These are phyloP conservation scores for Stomorhina lunata DNA, from an alignment of 2,888 invertebrate genomes.

Conservation along the genomic window DNA sequence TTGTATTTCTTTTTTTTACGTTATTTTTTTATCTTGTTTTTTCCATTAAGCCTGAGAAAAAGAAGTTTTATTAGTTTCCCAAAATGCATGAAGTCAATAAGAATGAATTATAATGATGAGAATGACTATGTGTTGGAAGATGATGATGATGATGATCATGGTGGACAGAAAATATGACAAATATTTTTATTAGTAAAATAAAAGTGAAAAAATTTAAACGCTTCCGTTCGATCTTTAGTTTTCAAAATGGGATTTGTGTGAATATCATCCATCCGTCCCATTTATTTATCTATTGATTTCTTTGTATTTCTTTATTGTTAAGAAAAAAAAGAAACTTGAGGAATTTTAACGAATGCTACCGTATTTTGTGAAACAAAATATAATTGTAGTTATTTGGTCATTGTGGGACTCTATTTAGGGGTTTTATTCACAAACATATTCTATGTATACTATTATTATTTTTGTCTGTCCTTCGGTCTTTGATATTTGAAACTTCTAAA, in stretches of 20 bases:
- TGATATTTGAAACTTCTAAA: conserved; percentile 7
- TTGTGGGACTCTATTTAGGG: conserved; percentile 27
- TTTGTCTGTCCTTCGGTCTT: not conserved
- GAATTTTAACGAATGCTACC: conserved; percentile 66
- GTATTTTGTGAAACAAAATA: conserved; percentile 46
- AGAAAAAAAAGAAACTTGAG: not conserved
- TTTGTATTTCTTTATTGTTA: not conserved
- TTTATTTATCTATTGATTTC: not conserved
- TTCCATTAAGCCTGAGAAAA: conserved; percentile 30
- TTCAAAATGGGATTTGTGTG: not conserved
- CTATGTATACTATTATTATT: not conserved
- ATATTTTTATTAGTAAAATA: conserved; percentile 64
- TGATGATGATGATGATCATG: not conserved
- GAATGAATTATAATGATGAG: not conserved
- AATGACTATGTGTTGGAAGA: not conserved
- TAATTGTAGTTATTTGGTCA: conserved; percentile 46
- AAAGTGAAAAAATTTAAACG: conserved; percentile 57
- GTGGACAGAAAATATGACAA: conserved; percentile 57
- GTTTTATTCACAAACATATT: no score
- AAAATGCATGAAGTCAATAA: conserved; percentile 30
- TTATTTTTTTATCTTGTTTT: not conserved
- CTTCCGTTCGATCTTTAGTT: conserved; percentile 53
- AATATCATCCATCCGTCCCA: not conserved
- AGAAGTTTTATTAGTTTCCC: conserved; percentile 40
- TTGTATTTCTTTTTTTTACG: no score